phyloP scores from a whole-genome alignment of 1,140 invertebrate genomes.

The Acromyrmex echinatior region DNA sequence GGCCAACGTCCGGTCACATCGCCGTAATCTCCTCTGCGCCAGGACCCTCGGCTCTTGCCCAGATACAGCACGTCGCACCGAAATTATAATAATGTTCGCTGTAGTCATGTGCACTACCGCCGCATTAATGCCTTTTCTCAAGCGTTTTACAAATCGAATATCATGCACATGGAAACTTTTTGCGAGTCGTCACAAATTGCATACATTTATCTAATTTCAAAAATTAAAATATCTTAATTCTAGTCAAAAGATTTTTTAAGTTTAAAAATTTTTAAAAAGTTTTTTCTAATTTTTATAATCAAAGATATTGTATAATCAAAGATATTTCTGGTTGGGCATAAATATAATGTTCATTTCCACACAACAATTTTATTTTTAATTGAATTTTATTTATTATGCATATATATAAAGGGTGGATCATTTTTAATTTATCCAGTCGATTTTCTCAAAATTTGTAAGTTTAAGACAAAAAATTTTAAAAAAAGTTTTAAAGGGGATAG shows the following conservation, averaged over 20 bases:
- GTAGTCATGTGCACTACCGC: conserved; percentile 9
- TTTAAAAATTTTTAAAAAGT: no score
- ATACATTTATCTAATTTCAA: background rate
- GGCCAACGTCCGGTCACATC: conserved; percentile 73
- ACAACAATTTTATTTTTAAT: no score
- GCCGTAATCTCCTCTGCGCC: conserved; percentile 79
- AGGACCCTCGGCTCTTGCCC: conserved; percentile 68
- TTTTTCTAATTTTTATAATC: no score
- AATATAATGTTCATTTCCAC: no score
- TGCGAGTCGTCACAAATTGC: background rate
- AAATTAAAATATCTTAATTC: background rate
- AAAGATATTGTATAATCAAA: no score
- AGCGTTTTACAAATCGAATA: conserved; percentile 23
- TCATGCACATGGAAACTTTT: background rate
- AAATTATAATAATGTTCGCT: conserved; percentile 73
- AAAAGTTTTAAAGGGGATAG: no score
- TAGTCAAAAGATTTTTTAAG: background rate
- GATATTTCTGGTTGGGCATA: no score
- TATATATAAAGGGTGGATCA: no score
- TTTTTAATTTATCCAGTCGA: no score
- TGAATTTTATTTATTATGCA: no score
- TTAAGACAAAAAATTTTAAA: no score
- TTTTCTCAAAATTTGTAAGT: no score
- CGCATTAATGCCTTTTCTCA: conserved; percentile 66
- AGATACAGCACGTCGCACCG: conserved; percentile 81